These are phyloP conservation scores for Naja naja DNA, from an alignment of 2,113 vertebrate species.

Conservation along the genomic window DNA sequence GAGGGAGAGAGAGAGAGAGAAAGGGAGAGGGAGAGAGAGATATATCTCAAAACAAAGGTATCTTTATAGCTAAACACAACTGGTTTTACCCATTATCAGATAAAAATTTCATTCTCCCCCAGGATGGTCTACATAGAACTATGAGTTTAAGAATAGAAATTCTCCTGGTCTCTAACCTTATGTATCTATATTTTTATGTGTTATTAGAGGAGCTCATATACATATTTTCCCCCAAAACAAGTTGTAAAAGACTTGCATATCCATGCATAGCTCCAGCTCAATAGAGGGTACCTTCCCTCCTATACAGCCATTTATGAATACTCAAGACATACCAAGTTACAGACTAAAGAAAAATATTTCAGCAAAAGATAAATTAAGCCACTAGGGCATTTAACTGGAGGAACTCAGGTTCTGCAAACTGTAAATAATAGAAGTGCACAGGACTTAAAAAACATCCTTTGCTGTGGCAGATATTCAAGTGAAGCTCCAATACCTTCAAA, in stretches of 20 bases:
- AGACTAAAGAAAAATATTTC: neutral
- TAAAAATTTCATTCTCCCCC: neutral
- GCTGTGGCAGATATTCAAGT: neutral
- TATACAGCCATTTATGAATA: neutral
- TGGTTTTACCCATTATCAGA: neutral
- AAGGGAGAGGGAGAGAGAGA: too few relatives aligned
- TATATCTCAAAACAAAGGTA: too few relatives aligned
- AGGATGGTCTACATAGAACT: neutral
- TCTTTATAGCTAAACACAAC: too few relatives aligned
- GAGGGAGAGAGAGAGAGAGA: too few relatives aligned
- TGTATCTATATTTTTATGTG: neutral
- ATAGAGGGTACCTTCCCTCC: neutral
- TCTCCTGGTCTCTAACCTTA: neutral
- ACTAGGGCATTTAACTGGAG: neutral
- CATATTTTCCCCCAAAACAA: neutral
- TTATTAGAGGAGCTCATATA: neutral
- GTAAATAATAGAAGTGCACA: neutral
- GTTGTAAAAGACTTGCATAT: neutral
- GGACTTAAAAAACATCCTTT: neutral
- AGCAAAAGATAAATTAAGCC: neutral
- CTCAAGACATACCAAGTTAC: neutral
- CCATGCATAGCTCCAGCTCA: neutral
- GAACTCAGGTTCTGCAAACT: neutral
- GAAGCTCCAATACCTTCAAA: neutral
- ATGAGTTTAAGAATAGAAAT: neutral